Conservation (phyloP, 2,113 vertebrate genomes). For the Phylloscopus trochiloides region DNA sequence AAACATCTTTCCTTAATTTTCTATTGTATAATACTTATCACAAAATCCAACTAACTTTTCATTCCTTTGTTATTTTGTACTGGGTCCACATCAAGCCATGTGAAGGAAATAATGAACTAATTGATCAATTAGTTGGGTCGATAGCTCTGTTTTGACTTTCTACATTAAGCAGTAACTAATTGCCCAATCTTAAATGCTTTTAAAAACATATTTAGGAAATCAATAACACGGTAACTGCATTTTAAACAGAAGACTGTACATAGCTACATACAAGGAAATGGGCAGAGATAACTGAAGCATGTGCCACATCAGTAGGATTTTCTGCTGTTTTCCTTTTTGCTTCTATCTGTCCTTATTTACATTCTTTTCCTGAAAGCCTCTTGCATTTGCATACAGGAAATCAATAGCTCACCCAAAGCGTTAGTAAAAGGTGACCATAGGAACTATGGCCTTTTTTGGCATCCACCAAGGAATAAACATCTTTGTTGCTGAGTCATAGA, state of each 20-base stretch:
- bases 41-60: background rate
- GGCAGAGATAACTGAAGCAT: background rate
- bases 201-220: conserved; percentile 84
- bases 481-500: background rate
- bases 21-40: background rate
- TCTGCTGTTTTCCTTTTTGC: background rate
- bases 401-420: background rate
- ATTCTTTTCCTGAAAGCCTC: background rate
- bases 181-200: conserved; percentile 89
- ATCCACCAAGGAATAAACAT: background rate
- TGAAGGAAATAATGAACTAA: conserved; percentile 80
- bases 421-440: background rate
- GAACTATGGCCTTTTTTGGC: background rate
- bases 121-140: conserved; percentile 85
- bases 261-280: background rate
- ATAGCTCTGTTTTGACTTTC: conserved; percentile 89
- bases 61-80: conserved; percentile 9
- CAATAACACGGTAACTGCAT: conserved; percentile 78
- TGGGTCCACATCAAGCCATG: background rate
- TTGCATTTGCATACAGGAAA: background rate
- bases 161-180: conserved; percentile 95
- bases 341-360: background rate
- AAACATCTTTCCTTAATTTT: conserved; percentile 47
- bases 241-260: conserved; percentile 56
- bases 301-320: background rate